Conservation (phyloP, 2,888 invertebrate species). For the Branchipolynoe longqiensis region DNA sequence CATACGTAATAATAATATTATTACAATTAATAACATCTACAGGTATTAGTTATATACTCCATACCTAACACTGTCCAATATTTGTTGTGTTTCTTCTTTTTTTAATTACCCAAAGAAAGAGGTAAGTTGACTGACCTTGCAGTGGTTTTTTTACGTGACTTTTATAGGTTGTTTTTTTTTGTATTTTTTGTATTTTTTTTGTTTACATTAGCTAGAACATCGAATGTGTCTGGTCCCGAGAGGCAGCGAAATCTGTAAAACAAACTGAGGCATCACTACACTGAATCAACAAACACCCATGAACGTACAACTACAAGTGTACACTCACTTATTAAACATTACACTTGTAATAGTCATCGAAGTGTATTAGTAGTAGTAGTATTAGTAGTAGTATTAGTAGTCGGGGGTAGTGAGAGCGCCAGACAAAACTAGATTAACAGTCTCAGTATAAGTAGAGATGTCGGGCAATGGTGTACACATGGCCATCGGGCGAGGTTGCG, state of each 20-base stretch:
- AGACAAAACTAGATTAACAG: background rate
- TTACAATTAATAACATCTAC: constrained; percentile 23
- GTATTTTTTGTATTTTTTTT: too few species aligned
- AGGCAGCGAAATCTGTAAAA: constrained; percentile 37
- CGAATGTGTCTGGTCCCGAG: constrained; percentile 46
- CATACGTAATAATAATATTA: constrained; percentile 6
- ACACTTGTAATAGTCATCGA: too few species aligned
- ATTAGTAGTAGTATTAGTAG: too few species aligned
- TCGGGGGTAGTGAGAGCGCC: background rate
- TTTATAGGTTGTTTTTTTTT: too few species aligned
- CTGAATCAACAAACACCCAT: background rate
- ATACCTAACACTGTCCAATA: constrained; percentile 51
- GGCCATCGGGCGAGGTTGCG: too few species aligned
- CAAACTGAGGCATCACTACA: background rate
- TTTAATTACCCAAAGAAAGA: constrained; percentile 22
- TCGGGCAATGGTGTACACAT: too few species aligned
- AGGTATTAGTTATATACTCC: too few species aligned
- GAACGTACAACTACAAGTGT: background rate
- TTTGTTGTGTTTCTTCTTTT: background rate
- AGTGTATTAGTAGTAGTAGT: too few species aligned
- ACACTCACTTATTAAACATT: constrained; percentile 15
- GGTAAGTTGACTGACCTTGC: constrained; percentile 43
- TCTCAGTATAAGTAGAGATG: too few species aligned
- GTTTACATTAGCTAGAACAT: constrained; percentile 41
- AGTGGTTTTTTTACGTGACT: too few species aligned